Evolutionary conservation across 2,797 vertebrate species (phyloP), one percentile per base, ranked within the genome.

Genomic region (Hippopotamyrus pictus): DNA sequence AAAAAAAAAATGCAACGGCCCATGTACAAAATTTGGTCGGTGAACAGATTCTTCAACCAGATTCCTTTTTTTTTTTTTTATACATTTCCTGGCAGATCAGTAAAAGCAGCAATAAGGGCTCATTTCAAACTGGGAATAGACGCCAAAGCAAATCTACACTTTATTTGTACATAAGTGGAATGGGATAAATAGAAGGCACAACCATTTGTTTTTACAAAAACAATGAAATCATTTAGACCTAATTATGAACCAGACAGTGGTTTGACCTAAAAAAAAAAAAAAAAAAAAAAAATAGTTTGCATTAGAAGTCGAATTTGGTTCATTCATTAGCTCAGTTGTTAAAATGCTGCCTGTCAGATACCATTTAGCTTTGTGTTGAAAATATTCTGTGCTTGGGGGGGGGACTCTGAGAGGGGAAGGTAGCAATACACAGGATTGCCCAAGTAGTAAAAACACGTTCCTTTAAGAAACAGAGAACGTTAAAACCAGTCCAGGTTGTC

Each of bases 361-460:
- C 91, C 91, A 93, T 93, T 93, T 91, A 93, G 94, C 94, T 91
- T 90, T 91, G 93, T 90, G 94, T 92, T 93, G 90, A 93, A 95
- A 95, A 95, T 95, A 96, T 93, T 96, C 94, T 92, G 93, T 92
- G 94, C 94, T 95, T 95, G 94, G 93, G 95, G 92, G 95, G 92
- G 94, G 95, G 94, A 96, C 95, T 22, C 57, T 95, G 62, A 95
- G 93, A 94, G 94, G 95, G 95, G 95, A 94, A 92, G 94, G 94
- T 93, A 95, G 97, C 97, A 97, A 97, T 94, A 97, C 97, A 97
- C 97, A 96, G 96, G 95, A 96, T 96, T 96, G 97, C 97, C 94
- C 95, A 95, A 96, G 95, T 82, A 97, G 96, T 96, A 96, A 97
- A 96, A 96, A 97, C 96, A 96, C 96, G 95, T 97, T 98, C 97